These are phyloP conservation scores for Hermaeophaga mercurialis DNA, from an alignment of 2,888 invertebrate genomes.

Conservation along the genomic window DNA sequence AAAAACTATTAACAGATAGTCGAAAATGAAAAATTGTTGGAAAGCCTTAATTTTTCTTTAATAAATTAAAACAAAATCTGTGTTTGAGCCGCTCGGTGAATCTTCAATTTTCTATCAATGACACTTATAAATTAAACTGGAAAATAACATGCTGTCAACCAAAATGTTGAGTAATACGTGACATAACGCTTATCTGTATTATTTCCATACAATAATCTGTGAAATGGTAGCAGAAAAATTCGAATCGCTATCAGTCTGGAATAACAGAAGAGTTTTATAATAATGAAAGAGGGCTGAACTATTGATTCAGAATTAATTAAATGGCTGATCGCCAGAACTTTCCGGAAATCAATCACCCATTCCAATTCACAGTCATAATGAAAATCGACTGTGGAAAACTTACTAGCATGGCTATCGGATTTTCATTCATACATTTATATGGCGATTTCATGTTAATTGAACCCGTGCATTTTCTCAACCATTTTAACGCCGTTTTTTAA, in stretches of 20 bases:
- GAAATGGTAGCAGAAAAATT: conserved; percentile 2
- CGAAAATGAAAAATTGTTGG: too few species aligned
- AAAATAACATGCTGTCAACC: too few species aligned
- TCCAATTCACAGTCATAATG: conserved; percentile 30
- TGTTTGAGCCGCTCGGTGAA: too few species aligned
- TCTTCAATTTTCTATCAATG: too few species aligned
- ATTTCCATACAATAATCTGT: conserved; percentile 3
- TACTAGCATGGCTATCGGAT: background rate
- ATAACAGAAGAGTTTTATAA: conserved; percentile 15
- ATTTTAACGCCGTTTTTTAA: too few species aligned
- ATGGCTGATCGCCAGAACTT: conserved; percentile 22
- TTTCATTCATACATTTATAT: too few species aligned
- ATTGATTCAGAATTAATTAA: conserved; percentile 31
- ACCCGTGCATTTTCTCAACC: too few species aligned
- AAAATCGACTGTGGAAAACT: conserved; percentile 17
- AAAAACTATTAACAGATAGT: too few species aligned
- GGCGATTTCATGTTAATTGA: too few species aligned
- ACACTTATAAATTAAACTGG: too few species aligned
- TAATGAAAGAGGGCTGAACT: conserved; percentile 18
- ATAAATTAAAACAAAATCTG: too few species aligned
- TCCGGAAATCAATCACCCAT: conserved; percentile 35
- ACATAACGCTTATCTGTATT: conserved; percentile 5
- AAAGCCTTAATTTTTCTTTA: too few species aligned
- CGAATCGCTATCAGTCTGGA: conserved; percentile 6
- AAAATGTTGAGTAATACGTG: background rate